Evolutionary conservation across 2,888 invertebrate genomes (phyloP), one percentile per base, ranked within the genome.

Genomic region (Troides oblongomaculatus): DNA sequence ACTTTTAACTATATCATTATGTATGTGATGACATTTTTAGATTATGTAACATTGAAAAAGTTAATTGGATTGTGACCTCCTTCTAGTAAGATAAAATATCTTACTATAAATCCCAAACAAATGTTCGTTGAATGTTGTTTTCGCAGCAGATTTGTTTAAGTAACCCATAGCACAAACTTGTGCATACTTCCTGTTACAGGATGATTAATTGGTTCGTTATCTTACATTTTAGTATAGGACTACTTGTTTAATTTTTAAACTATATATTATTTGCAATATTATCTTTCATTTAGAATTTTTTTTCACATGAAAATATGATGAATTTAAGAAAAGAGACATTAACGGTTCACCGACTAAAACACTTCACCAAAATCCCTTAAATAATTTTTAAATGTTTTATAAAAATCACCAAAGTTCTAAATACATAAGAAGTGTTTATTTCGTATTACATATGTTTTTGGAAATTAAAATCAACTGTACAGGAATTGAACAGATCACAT

Each of bases 121-220:
- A 67, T 43, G 43, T 61, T 61, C 36, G 61, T 43, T 43, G 12
- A 56, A 5, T 56, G n/a, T 21, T 18, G 56, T 25, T 67, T 23
- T 56, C 23, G 39, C 25, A 21, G 39, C 21, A 43, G n/a, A n/a
- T 23, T 18, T 23, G 12, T 65, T 60, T 53, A 62, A 62, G 25
- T 21, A 67, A 66, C 53, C 50, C 39, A 18, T 23, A 14, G 7
- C n/a, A 66, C 50, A 53, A 60, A 60, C 50, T 66, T 53, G 60
- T 66, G 56, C 61, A 23, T 23, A 39, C 17, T 66, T 25, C 56
- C 25, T 18, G 17, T 53, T 53, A 66, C 39, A 39, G 17, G 39
- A 39, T 61, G 61, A 66, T 60, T 21, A 56, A 66, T 66, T 66
- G n/a, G 25, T 50, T 59, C 46, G 18, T 18, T 59, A 60, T 59